Evolutionary conservation across 2,888 invertebrate genomes (phyloP), one percentile per base, ranked within the genome.

Genomic region (Rotaria sp.): DNA sequence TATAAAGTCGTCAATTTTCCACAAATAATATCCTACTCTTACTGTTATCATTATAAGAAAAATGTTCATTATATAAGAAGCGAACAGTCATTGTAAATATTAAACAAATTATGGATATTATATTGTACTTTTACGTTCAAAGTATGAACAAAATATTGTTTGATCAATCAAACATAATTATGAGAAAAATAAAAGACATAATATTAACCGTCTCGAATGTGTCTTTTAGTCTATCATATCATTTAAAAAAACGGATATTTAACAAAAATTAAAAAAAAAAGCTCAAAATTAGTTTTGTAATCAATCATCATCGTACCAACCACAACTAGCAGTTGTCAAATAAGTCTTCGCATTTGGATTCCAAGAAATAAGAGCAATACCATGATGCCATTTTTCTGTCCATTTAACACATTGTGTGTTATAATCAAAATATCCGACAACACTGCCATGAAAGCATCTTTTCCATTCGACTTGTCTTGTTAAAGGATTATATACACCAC

Each of bases 311-410:
- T 67, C 67, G 5, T 21, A 67, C 67, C 30, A 67, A 35, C 30
- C 67, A 67, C 67, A 35, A 35, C 67, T 67, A 1, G 67, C 35
- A 35, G 67, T 67, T 35, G 67, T 67, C 35, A 35, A 15, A 67
- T 67, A 67, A 21, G 67, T 67, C 0, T 67, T 67, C 0, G 15
- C 18, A 38, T 18, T 67, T 67, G 35, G 0, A 67, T 80, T 8
- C 41, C 80, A 45, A n/a, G 24, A 41, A 26, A 75, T 75, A 2
- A 80, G 45, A 15, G 45, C 80, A 15, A 80, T 11, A 4, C 80
- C 80, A 80, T 80, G 80, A 45, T 45, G 80, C 80, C 80, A 80
- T 80, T 80, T 41, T 15, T 45, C 45, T 26, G n/a, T 80, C 80
- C 80, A 80, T 80, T 80, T 26, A 0, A 80, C 45, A 8, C 10